Base-by-base conservation (phyloP, 2,888 invertebrate species). In the Dryobotodes eremita region DNA sequence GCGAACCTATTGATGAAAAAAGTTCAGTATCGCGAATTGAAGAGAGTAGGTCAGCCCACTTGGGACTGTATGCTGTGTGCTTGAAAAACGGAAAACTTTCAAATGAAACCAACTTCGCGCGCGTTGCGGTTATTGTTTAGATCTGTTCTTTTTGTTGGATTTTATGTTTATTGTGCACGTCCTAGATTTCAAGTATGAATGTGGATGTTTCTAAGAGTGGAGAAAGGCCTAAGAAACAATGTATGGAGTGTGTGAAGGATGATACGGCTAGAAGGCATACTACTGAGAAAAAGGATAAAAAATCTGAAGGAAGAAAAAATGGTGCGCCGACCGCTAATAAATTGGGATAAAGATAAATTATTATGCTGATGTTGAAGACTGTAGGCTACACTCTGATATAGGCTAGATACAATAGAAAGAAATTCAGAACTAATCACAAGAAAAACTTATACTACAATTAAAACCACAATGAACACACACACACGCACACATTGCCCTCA, bases 1-100 rank as follows among this genome's bases (percentile, higher is more conserved):
- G 68, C 62, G 53, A 75, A 75, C 78, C 81, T 87, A 87, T 87
- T 87, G 89, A 87, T 87, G 87, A 87, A 87, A 87, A 87, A 87
- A 87, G 80, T 87, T 87, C 66, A 66, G 68, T 83, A 87, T 87
- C 85, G 64, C 62, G 86, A 83, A 85, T 83, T 83, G 79, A 80
- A 87, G 80, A 77, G 82, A 87, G 86, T 87, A 83, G 87, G 87
- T 87, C 87, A 83, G 74, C 48, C 73, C 87, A 75, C 89, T 83
- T 74, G 87, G 86, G 88, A 75, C 31, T 79, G 77, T 83, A 69
- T 85, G 78, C 78, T 84, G 80, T 82, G 55, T 79, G 86, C 79
- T 89, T 80, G 75, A 79, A 77, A 85, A 78, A 75, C 74, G 79
- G 71, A 68, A 82, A 87, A 87, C 89, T 87, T 87, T 87, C 85